Evolutionary conservation across 1,140 invertebrate genomes (phyloP), one percentile per base, ranked within the genome.

Genomic region (Odontomachus brunneus): DNA sequence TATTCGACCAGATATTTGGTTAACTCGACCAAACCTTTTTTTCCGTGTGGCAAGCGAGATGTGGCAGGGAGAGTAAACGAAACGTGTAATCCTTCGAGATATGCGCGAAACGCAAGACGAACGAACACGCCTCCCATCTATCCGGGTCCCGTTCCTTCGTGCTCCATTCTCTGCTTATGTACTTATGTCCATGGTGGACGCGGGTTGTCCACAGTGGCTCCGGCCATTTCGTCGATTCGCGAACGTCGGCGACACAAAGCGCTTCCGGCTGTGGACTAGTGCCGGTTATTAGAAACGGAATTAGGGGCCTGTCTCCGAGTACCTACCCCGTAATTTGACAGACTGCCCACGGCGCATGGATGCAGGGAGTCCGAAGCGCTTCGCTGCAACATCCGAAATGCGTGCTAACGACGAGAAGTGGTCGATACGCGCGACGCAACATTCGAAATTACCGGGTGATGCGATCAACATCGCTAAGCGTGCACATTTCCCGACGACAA

Each of bases 211-310:
- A 22, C 14, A 19, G 38, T 15, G 22, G n/a, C 24, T n/a, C 3
- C 29, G 22, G 24, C 17, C 33, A 38, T 67, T 66, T 67, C 48
- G 22, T 63, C 59, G 26, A 67, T 78, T 57, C 65, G 53, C 24
- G 44, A 44, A 80, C 17, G 75, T 75, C 48, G 60, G 19, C 44
- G 51, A 29, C 55, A 78, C 63, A 78, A 78, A 78, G 63, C 63
- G 75, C 65, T 69, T 57, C 74, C 74, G 49, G 74, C 62, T 49
- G 3, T 14, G 29, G 17, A 51, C 26, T 55, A 57, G 22, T 19
- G 12, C 75, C 33, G 75, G 51, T 69, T 80, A 80, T 80, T 80
- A 80, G 75, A 80, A 53, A 15, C 65, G 65, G 51, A 44, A 80
- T 80, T 80, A 80, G 75, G 51, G 65, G 2, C 5, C 63, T 26